Evolutionary conservation across 2,113 vertebrate genomes (phyloP), one percentile per base, ranked within the genome.

Genomic region (Pseudopodoces humilis): DNA sequence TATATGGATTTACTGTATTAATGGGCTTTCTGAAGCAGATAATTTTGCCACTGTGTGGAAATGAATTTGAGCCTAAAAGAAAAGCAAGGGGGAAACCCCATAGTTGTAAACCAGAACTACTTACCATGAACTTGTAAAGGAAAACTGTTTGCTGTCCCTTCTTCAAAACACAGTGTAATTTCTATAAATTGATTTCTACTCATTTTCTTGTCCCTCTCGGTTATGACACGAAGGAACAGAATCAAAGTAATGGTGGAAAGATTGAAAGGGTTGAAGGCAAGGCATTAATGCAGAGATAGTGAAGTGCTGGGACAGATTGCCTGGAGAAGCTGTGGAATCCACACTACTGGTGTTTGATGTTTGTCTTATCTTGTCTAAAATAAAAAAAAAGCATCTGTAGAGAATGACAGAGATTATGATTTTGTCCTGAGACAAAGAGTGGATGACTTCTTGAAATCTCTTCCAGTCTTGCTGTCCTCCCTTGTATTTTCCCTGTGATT

Each of bases 91-190:
- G 6, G 14, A 37, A 77, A 58, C 6, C 5, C 3, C 3, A 3
- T 28, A 59, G 8, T 5, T 86, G 4, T 27, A 75, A 78, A 11
- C 13, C 47, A 75, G 70, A 68, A 47, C 13, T 74, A 31, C 9
- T 53, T 53, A 41, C 0, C 3, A 33, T 67, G 52, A 55, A 47
- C 52, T 84, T 64, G 16, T 39, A 60, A 78, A 82, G 41, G 37
- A 86, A 84, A 75, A 25, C 0, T 0, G 1, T 64, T 84, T 86
- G 27, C 58, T 23, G 50, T 44, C 5, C 4, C 5, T 50, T 68
- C 19, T 82, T 75, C 31, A 75, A 91, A 87, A 60, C 7, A 58
- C 19, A 59, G 9, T 49, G 6, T 35, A 47, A 64, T 75, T 82
- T 89, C 23, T 91, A 35, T 70, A 35, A 63, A 55, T 85, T 18